Conservation (phyloP, 2,797 vertebrate species). For the Rhodeus uyekii region DNA sequence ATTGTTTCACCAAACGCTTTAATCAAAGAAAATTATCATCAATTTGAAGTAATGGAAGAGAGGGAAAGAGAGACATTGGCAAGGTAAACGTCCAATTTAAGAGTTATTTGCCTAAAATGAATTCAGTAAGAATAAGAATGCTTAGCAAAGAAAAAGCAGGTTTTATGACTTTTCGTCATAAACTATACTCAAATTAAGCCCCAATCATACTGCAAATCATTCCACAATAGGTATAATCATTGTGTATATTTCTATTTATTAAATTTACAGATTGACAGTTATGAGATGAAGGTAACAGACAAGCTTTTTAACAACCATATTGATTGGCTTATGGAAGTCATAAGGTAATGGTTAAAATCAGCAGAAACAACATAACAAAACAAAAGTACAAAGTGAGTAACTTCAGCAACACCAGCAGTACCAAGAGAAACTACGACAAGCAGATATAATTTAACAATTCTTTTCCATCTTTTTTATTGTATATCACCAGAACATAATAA, state of each 20-base stretch:
- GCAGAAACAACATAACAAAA: too few relatives aligned
- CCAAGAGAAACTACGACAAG: too few relatives aligned
- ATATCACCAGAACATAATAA: background rate
- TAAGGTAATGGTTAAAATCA: too few relatives aligned
- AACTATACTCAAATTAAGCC: too few relatives aligned
- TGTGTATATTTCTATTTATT: background rate
- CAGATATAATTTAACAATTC: too few relatives aligned
- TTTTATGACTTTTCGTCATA: background rate
- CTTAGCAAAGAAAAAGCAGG: background rate
- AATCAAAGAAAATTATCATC: slow-evolving; percentile 54
- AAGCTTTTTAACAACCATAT: background rate
- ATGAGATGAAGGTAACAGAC: background rate
- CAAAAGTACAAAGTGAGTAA: too few relatives aligned
- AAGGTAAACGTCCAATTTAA: background rate
- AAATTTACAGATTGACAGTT: background rate
- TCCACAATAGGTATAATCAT: background rate
- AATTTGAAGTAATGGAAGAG: slow-evolving; percentile 51
- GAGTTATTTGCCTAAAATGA: background rate
- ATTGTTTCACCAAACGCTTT: slow-evolving; percentile 52
- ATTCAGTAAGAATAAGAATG: background rate
- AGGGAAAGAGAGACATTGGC: background rate
- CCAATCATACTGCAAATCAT: background rate
- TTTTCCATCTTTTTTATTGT: background rate
- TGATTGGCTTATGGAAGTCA: background rate
- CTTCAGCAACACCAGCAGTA: too few relatives aligned